Conservation (phyloP, 1,140 invertebrate genomes). For the Solenopsis invicta region DNA sequence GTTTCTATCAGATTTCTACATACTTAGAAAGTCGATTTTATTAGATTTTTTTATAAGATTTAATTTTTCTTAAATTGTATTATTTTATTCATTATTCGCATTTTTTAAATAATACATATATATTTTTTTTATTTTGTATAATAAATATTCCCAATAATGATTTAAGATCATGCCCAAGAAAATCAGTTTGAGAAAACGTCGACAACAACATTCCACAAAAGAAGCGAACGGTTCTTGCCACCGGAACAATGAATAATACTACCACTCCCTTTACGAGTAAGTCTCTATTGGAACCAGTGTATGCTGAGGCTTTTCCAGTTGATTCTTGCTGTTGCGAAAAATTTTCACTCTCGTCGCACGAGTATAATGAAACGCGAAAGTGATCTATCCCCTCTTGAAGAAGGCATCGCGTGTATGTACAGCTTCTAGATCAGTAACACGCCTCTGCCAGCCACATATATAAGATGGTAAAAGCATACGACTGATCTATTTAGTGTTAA, state of each 20-base stretch:
- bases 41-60: background rate
- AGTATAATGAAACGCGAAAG: conserved; percentile 71
- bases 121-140: background rate
- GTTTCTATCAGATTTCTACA: background rate
- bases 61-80: background rate
- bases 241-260: conserved; percentile 15
- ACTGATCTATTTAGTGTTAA: conserved; percentile 65
- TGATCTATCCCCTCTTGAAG: conserved; percentile 55
- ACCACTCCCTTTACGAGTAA: conserved; percentile 9
- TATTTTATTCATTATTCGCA: background rate
- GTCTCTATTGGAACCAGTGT: background rate
- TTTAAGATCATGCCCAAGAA: conserved; percentile 21
- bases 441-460: conserved; percentile 55
- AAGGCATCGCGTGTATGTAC: conserved; percentile 15
- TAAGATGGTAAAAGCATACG: conserved; percentile 62
- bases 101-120: background rate
- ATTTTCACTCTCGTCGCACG: conserved; percentile 73
- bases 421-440: conserved; percentile 36
- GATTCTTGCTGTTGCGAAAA: conserved; percentile 2
- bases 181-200: background rate
- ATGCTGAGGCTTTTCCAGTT: background rate
- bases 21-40: background rate
- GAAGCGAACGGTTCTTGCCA: background rate
- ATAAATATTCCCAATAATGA: background rate
- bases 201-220: conserved; percentile 18